phyloP scores from a whole-genome alignment of 2,797 vertebrate species.

The Myripristis jacobus region DNA sequence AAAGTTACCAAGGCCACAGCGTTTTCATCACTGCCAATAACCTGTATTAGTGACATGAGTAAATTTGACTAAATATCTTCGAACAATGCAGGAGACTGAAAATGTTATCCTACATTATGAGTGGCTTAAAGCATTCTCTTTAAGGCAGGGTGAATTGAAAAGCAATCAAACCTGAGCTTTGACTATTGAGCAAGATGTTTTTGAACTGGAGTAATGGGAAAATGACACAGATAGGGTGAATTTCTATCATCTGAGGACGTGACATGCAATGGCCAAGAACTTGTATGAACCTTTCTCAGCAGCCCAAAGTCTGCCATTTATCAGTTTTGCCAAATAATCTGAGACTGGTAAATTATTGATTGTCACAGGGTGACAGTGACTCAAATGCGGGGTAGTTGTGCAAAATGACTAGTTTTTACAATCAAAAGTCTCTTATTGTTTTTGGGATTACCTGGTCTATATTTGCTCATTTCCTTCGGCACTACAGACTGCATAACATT shows the following conservation, averaged over 20 bases:
- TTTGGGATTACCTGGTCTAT: background rate
- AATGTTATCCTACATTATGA: background rate
- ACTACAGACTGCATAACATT: too few species aligned
- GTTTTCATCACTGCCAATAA: background rate
- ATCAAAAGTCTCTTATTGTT: background rate
- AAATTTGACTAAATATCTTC: background rate
- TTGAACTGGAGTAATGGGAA: background rate
- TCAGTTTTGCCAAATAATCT: background rate
- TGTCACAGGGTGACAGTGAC: background rate
- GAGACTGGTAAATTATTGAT: constrained; percentile 7
- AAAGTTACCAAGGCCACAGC: background rate
- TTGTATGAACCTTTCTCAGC: background rate
- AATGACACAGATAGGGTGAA: constrained; percentile 1
- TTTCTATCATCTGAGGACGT: background rate
- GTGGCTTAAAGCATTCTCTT: background rate
- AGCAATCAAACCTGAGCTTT: background rate
- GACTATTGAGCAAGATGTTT: background rate
- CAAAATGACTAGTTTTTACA: background rate
- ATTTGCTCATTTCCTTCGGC: background rate
- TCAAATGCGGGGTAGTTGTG: background rate
- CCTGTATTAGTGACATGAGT: background rate
- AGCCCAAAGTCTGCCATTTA: background rate
- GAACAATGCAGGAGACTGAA: background rate
- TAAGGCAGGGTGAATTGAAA: background rate
- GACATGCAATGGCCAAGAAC: background rate